Conservation (phyloP, 1,140 invertebrate species). For the Drosophila fuyamai region DNA sequence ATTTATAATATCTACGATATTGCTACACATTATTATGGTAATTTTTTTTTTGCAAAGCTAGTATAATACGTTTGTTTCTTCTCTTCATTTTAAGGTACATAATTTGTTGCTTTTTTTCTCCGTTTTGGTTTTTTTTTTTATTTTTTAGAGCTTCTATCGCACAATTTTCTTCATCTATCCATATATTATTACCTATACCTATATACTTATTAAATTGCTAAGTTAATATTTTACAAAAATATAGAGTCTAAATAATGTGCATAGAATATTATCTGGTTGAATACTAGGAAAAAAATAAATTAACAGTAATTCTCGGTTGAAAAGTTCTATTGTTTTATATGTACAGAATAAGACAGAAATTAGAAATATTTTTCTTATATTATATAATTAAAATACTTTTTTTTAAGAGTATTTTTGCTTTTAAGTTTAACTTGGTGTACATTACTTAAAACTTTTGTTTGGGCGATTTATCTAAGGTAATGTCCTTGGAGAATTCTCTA, state of each 20-base stretch:
- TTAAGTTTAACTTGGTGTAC: conserved; percentile 25
- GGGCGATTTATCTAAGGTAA: conserved; percentile 21
- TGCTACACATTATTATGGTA: conserved; percentile 9
- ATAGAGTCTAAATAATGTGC: conserved; percentile 20
- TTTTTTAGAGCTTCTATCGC: conserved; percentile 69
- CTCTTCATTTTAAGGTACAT: conserved; percentile 66
- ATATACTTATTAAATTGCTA: conserved; percentile 25
- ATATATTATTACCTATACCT: conserved; percentile 5
- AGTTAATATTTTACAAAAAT: conserved; percentile 32
- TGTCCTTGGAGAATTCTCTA: conserved; percentile 27
- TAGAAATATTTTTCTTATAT: conserved; percentile 19
- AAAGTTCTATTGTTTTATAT: conserved; percentile 14
- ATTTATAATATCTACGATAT: conserved; percentile 38
- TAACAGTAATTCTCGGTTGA: conserved; percentile 17
- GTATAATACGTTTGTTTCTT: conserved; percentile 72
- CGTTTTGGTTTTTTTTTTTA: conserved; percentile 43
- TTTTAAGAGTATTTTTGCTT: conserved; percentile 60
- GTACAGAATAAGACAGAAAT: conserved; percentile 31
- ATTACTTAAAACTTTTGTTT: conserved; percentile 49
- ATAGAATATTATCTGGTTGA: conserved; percentile 18
- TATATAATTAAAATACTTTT: conserved; percentile 60
- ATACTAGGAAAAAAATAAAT: conserved; percentile 26
- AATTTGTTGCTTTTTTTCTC: conserved; percentile 47
- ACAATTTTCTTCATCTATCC: conserved; percentile 17
- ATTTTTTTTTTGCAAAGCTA: conserved; percentile 64